These are phyloP conservation scores for Drosophila arizonae DNA, from an alignment of 1,140 invertebrate species.

Conservation along the genomic window DNA sequence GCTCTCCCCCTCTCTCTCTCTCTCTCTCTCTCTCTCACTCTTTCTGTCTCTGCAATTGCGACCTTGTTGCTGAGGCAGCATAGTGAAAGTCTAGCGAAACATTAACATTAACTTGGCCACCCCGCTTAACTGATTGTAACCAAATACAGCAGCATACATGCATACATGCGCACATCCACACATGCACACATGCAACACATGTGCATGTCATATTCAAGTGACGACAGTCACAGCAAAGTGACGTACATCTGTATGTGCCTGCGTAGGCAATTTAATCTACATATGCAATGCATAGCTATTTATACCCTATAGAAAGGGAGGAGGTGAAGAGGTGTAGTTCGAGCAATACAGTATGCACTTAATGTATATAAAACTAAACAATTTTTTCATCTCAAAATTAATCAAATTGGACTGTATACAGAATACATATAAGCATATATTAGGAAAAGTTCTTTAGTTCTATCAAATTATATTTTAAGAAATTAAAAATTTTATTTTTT, in stretches of 20 bases:
- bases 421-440: too few relatives aligned
- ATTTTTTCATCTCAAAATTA: too few relatives aligned
- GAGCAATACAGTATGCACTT: too few relatives aligned
- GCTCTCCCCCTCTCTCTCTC: neutral
- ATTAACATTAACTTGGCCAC: conserved; percentile 25
- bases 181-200: neutral
- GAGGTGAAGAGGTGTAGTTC: too few relatives aligned
- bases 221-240: conserved; percentile 14
- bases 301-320: conserved; percentile 2
- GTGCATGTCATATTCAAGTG: conserved; percentile 1
- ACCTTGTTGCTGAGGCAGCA: conserved; percentile 2
- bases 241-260: neutral
- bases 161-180: neutral
- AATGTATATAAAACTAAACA: too few relatives aligned
- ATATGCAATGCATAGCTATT: neutral
- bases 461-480: too few relatives aligned
- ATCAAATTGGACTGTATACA: too few relatives aligned
- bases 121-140: conserved; percentile 23
- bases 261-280: conserved; percentile 1
- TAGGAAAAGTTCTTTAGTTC: too few relatives aligned
- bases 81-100: conserved; percentile 62
- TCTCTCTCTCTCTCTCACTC: neutral
- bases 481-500: too few relatives aligned
- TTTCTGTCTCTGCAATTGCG: neutral
- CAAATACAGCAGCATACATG: conserved; percentile 19